These are phyloP conservation scores for Coelogynopora nodosa DNA, from an alignment of 2,888 invertebrate species.

Conservation along the genomic window DNA sequence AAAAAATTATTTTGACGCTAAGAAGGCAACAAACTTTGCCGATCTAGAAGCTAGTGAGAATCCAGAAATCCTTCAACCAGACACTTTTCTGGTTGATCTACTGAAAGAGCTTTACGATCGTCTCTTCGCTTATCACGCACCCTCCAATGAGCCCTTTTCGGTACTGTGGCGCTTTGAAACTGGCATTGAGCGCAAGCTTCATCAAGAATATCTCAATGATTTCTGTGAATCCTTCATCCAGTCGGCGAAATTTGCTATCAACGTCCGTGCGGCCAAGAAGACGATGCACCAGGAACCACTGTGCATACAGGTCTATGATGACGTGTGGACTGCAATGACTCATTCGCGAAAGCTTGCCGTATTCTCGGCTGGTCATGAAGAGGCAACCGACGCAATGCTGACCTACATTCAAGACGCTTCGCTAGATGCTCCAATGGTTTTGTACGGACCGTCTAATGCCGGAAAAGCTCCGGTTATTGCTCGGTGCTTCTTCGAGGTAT, in stretches of 20 bases:
- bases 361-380: constrained; percentile 39
- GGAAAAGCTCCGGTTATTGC: constrained; percentile 45
- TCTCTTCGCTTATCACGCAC: neutral
- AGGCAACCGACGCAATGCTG: constrained; percentile 33
- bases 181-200: constrained; percentile 55
- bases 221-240: constrained; percentile 49
- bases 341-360: constrained; percentile 33
- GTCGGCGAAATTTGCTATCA: constrained; percentile 11
- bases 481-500: constrained; percentile 41
- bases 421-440: constrained; percentile 41
- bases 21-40: constrained; percentile 50
- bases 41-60: constrained; percentile 53
- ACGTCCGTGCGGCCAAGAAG: neutral
- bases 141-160: constrained; percentile 34
- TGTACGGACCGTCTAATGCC: constrained; percentile 42
- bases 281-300: constrained; percentile 26
- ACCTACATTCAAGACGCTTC: constrained; percentile 32
- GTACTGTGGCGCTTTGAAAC: constrained; percentile 58
- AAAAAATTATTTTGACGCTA: constrained; percentile 55
- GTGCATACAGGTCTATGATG: constrained; percentile 32
- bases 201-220: constrained; percentile 54
- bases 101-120: constrained; percentile 51
- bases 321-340: constrained; percentile 31
- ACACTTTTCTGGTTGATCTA: constrained; percentile 49
- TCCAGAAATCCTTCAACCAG: constrained; percentile 50